phyloP scores from a whole-genome alignment of 2,113 vertebrate genomes.

The Neomonachus schauinslandi region DNA sequence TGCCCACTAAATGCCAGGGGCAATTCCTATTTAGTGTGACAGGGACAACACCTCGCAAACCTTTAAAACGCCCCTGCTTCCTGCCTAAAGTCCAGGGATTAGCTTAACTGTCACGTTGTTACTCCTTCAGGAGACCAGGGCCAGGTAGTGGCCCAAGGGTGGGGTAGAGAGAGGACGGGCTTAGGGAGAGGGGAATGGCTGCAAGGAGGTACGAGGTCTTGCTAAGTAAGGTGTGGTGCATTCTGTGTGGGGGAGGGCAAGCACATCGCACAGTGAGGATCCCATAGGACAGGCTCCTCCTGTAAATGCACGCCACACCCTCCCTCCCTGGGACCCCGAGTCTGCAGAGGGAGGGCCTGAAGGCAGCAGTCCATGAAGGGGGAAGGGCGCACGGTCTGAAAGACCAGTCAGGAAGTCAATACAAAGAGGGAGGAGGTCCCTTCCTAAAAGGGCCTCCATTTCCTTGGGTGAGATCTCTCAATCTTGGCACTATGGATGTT shows the following conservation, averaged over 20 bases:
- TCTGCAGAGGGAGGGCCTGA: background rate
- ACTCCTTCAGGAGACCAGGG: background rate
- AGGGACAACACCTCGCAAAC: background rate
- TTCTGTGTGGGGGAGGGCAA: background rate
- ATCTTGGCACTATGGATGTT: background rate
- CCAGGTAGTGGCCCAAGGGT: background rate
- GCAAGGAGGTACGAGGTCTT: background rate
- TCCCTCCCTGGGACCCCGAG: no score
- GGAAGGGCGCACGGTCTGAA: background rate
- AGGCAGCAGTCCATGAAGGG: fast-evolving
- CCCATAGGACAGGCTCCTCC: background rate
- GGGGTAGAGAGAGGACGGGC: fast-evolving
- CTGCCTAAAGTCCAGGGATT: background rate
- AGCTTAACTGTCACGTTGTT: background rate
- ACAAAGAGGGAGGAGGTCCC: background rate
- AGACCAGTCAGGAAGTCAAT: background rate
- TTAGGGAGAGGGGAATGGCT: fast-evolving
- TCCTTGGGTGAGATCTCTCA: background rate
- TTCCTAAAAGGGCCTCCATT: background rate
- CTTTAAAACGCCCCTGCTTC: background rate
- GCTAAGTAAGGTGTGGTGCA: background rate
- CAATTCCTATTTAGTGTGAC: background rate
- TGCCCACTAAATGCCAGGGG: background rate
- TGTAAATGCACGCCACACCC: background rate
- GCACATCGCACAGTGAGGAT: background rate